Evolutionary conservation across 2,888 invertebrate genomes (phyloP).

Genomic region (Synergus itoensis): DNA sequence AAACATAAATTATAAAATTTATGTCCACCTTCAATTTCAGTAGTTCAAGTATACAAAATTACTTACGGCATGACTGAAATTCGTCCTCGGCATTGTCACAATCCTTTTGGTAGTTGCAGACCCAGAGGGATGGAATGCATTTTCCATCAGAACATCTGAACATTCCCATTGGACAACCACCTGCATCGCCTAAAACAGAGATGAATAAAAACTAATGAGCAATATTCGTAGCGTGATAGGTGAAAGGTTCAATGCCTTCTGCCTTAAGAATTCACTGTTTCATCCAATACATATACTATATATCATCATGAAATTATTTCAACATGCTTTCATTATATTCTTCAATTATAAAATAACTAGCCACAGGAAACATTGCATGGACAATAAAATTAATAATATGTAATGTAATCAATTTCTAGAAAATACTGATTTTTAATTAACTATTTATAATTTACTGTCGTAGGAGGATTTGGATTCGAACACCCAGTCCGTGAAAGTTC

Average conservation of each 20-base stretch:
- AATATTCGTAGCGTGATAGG: constrained; percentile 72
- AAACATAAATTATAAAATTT: constrained; percentile 23
- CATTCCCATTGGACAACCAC: constrained; percentile 85
- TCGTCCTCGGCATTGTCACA: constrained; percentile 96
- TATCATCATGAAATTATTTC: neutral
- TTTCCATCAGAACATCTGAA: constrained; percentile 92
- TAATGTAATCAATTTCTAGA: no score
- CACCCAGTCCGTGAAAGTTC: neutral
- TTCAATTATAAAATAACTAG: no score
- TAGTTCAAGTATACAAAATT: constrained; percentile 50
- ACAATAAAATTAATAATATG: no score
- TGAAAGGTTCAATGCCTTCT: constrained; percentile 72
- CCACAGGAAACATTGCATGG: no score
- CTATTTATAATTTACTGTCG: no score
- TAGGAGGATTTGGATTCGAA: neutral
- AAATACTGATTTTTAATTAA: no score
- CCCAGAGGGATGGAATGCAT: constrained; percentile 91
- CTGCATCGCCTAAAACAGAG: constrained; percentile 65
- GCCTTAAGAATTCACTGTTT: constrained; percentile 56
- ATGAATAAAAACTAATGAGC: constrained; percentile 58
- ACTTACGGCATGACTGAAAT: constrained; percentile 94
- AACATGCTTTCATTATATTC: no score
- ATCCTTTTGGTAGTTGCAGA: constrained; percentile 97
- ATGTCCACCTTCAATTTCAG: constrained; percentile 10
- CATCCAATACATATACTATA: constrained; percentile 38